These are phyloP conservation scores for Folsomia manolachei DNA, from an alignment of 2,888 invertebrate genomes.

Conservation along the genomic window DNA sequence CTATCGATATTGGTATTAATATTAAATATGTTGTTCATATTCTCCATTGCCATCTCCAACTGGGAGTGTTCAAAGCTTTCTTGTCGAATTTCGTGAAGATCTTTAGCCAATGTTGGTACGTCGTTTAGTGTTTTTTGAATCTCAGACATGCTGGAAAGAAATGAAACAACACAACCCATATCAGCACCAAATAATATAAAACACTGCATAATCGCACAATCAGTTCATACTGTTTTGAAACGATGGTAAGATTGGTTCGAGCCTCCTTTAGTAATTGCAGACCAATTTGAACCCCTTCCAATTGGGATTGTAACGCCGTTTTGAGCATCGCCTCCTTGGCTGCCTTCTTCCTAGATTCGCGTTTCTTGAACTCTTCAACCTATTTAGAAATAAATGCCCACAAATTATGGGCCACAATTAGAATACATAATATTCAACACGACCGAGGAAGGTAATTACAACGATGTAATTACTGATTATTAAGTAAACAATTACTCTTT, in stretches of 20 bases:
- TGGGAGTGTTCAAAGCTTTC: conserved; percentile 95
- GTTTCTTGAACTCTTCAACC: conserved; percentile 73
- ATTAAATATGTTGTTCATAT: conserved; percentile 95
- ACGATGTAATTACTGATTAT: neutral
- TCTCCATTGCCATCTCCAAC: conserved; percentile 96
- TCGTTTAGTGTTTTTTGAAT: conserved; percentile 71
- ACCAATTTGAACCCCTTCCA: conserved; percentile 93
- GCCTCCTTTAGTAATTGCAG: conserved; percentile 84
- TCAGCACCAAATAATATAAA: neutral
- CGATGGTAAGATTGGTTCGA: conserved; percentile 71
- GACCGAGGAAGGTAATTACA: neutral
- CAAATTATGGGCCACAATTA: neutral
- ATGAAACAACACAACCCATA: too few relatives aligned
- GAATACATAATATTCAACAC: neutral
- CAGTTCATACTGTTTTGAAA: conserved; percentile 66
- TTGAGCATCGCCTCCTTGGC: conserved; percentile 93
- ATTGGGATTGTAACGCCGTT: conserved; percentile 96
- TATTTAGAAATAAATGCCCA: conserved; percentile 52
- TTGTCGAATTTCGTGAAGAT: conserved; percentile 78
- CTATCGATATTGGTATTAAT: conserved; percentile 94
- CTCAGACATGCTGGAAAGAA: conserved; percentile 66
- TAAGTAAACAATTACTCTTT: conserved; percentile 64
- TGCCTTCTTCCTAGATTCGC: conserved; percentile 74
- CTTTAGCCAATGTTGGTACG: conserved; percentile 75
- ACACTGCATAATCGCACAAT: neutral